phyloP scores from a whole-genome alignment of 2,888 invertebrate species.

The Pyralis farinalis region DNA sequence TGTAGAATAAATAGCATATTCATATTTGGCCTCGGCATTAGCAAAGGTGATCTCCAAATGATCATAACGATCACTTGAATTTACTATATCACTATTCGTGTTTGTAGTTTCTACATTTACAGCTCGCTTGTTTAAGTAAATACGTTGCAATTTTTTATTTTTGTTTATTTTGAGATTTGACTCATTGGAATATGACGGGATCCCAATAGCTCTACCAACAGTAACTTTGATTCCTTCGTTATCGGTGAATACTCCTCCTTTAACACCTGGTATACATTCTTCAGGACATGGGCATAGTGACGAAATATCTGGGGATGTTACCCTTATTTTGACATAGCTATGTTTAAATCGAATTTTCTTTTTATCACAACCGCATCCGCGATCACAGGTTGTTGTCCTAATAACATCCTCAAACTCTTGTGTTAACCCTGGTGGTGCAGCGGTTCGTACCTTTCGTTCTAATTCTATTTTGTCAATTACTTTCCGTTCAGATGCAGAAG shows the following conservation, averaged over 20 bases:
- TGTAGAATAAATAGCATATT: slow-evolving; percentile 2
- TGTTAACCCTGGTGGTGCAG: slow-evolving; percentile 28
- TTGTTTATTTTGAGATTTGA: not conserved
- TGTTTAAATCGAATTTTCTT: slow-evolving; percentile 63
- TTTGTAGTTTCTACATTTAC: not conserved
- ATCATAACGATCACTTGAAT: too few species aligned
- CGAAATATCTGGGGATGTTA: slow-evolving; percentile 58
- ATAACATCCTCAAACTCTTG: slow-evolving; percentile 47
- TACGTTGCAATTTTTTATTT: not conserved
- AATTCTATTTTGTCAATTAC: slow-evolving; percentile 39
- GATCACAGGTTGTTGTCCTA: slow-evolving; percentile 53
- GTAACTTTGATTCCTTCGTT: slow-evolving; percentile 60
- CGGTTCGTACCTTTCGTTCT: slow-evolving; percentile 32
- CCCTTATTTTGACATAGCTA: slow-evolving; percentile 58
- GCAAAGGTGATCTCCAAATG: too few species aligned
- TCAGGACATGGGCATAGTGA: slow-evolving; percentile 52
- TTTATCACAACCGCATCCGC: slow-evolving; percentile 56
- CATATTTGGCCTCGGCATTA: too few species aligned
- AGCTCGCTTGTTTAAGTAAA: slow-evolving; percentile 1
- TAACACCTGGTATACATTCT: slow-evolving; percentile 52
- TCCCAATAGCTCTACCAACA: slow-evolving; percentile 44
- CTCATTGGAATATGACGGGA: slow-evolving; percentile 29
- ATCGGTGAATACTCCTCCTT: slow-evolving; percentile 48
- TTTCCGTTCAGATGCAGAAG: too few species aligned
- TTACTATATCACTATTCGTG: not conserved